Conservation (phyloP, 2,113 vertebrate species). For the Sapayoa aenigma region DNA sequence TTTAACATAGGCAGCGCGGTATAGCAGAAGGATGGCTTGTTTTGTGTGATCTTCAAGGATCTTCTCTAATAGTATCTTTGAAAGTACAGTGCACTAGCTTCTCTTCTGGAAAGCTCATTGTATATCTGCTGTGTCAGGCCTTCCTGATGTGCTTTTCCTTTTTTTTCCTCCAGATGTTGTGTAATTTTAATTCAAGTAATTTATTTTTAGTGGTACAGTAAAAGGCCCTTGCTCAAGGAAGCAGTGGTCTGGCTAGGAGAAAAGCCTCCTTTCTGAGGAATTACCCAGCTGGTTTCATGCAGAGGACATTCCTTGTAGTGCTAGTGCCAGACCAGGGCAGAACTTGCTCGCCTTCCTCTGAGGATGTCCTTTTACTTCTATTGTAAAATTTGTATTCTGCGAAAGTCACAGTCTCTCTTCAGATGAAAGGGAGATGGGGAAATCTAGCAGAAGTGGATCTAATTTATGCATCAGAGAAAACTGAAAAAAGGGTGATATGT, state of each 20-base stretch:
- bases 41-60: neutral
- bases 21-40: neutral
- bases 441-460: neutral
- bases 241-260: neutral
- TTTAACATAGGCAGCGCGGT: accelerated
- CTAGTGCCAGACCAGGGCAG: neutral
- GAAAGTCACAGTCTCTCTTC: neutral
- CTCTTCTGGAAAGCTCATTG: neutral
- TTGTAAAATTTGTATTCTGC: neutral
- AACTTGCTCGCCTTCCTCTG: neutral
- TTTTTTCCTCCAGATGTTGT: neutral
- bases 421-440: neutral
- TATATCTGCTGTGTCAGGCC: neutral
- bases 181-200: neutral
- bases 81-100: neutral
- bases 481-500: neutral
- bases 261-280: neutral
- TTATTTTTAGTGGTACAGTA: neutral
- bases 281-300: neutral
- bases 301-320: neutral
- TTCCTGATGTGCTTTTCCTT: neutral
- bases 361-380: neutral
- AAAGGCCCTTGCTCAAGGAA: neutral
- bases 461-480: neutral
- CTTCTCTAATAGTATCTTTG: no score